Conservation (phyloP, 2,113 vertebrate species). For the Neopipo cinnamomea region DNA sequence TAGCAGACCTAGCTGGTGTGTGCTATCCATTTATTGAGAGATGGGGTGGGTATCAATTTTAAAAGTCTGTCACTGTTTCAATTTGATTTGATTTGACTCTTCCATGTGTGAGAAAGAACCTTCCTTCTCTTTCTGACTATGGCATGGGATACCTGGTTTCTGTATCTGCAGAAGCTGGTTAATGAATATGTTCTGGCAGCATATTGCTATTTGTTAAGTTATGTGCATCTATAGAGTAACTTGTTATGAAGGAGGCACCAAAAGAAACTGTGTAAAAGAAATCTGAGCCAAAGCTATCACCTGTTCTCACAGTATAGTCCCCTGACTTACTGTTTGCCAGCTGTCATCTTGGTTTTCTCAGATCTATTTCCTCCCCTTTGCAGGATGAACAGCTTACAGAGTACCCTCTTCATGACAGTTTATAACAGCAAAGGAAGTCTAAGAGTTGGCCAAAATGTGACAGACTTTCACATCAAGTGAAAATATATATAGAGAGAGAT, state of each 20-base stretch:
- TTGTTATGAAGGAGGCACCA: background rate
- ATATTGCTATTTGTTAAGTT: constrained; percentile 4
- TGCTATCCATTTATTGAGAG: background rate
- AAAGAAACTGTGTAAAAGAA: background rate
- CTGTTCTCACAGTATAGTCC: background rate
- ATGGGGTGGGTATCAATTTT: background rate
- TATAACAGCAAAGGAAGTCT: background rate
- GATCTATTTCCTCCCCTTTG: background rate
- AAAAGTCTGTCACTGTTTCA: background rate
- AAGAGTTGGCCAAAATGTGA: background rate
- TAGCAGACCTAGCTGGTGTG: background rate
- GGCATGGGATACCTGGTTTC: background rate
- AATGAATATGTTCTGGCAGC: background rate
- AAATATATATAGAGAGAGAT: background rate
- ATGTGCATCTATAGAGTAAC: background rate
- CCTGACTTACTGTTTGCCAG: background rate
- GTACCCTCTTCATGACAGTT: background rate
- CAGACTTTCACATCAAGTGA: background rate
- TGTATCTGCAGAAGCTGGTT: background rate
- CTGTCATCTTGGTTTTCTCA: background rate
- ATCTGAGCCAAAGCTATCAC: background rate
- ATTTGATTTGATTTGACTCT: background rate
- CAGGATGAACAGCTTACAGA: background rate
- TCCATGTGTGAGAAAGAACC: background rate
- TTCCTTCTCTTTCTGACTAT: background rate